Percentiles rank a stretch among this genome's conserved stretches.
Conservation (phyloP, 2,888 invertebrate species). For the Leptarthrus brevirostris region DNA sequence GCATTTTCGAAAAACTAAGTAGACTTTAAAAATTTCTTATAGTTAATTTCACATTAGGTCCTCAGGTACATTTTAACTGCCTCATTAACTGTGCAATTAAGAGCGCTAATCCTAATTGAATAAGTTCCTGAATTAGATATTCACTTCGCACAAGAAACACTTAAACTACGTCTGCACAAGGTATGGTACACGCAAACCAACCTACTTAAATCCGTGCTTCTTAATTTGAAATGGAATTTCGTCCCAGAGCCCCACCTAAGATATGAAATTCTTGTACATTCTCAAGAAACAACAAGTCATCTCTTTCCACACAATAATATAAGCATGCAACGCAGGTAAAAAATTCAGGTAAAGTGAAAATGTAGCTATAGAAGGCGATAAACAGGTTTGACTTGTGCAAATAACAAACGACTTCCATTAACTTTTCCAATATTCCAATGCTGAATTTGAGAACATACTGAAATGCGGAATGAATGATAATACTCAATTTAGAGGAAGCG, state of each 20-base stretch:
- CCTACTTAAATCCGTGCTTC: conserved; percentile 22
- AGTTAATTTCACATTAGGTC: not conserved
- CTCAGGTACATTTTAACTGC: conserved; percentile 30
- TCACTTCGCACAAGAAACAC: conserved; percentile 9
- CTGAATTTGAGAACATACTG: no score
- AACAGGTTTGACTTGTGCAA: no score
- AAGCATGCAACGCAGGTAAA: no score
- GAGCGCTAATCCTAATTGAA: conserved; percentile 1
- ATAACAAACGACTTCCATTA: no score
- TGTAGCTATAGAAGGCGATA: no score
- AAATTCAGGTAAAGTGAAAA: no score
- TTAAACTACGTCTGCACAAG: conserved; percentile 3
- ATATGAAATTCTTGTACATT: conserved; percentile 20
- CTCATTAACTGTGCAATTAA: not conserved
- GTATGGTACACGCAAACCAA: conserved; percentile 14
- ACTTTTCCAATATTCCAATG: no score
- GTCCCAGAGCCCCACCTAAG: conserved; percentile 26
- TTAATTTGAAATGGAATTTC: conserved; percentile 39
- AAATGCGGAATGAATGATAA: no score
- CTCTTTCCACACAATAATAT: no score
- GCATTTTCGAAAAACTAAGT: conserved; percentile 71
- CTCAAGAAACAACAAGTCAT: not conserved
- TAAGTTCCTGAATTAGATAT: conserved; percentile 11
- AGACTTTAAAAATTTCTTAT: no score
- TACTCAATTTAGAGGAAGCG: no score